These are phyloP conservation scores for Chascanopsetta lugubris DNA, from an alignment of 2,113 vertebrate species.

Conservation along the genomic window DNA sequence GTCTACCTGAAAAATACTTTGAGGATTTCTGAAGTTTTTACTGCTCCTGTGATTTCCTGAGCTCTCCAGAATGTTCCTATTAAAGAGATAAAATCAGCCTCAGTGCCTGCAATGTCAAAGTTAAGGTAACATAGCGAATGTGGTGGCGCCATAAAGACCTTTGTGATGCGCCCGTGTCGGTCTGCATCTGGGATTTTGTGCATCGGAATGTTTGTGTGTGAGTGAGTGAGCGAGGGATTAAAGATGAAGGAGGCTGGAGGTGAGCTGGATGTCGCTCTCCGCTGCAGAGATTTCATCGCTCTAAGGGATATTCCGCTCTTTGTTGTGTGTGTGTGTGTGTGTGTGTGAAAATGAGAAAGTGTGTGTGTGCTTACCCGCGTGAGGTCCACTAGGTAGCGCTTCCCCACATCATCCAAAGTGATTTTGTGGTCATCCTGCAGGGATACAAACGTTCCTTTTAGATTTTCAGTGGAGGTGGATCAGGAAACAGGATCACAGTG, in stretches of 20 bases:
- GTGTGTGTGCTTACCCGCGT: constrained; percentile 77
- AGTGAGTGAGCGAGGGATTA: constrained; percentile 47
- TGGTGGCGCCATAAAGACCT: constrained; percentile 2
- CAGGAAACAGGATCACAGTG: background rate
- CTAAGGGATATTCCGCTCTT: constrained; percentile 33
- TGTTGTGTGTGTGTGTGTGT: constrained; percentile 26
- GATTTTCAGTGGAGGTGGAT: background rate
- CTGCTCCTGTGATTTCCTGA: background rate
- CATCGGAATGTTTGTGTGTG: constrained; percentile 15
- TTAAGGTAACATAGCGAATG: constrained; percentile 27
- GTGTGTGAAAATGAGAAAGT: constrained; percentile 13
- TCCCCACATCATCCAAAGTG: constrained; percentile 85
- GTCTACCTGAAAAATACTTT: background rate
- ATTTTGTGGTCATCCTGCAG: constrained; percentile 91
- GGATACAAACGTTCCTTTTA: constrained; percentile 9
- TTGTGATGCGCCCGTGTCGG: background rate
- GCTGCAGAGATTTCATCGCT: constrained; percentile 7
- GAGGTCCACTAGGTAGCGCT: constrained; percentile 89
- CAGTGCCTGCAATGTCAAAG: constrained; percentile 23
- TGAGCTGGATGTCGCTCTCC: constrained; percentile 32
- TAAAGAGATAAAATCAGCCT: constrained; percentile 44
- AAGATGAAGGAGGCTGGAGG: constrained; percentile 46
- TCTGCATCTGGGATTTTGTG: background rate
- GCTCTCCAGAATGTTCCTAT: constrained; percentile 20
- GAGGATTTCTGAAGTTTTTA: constrained; percentile 19